These are phyloP conservation scores for Oxyruncus cristatus DNA, from an alignment of 2,113 vertebrate species.

Conservation along the genomic window DNA sequence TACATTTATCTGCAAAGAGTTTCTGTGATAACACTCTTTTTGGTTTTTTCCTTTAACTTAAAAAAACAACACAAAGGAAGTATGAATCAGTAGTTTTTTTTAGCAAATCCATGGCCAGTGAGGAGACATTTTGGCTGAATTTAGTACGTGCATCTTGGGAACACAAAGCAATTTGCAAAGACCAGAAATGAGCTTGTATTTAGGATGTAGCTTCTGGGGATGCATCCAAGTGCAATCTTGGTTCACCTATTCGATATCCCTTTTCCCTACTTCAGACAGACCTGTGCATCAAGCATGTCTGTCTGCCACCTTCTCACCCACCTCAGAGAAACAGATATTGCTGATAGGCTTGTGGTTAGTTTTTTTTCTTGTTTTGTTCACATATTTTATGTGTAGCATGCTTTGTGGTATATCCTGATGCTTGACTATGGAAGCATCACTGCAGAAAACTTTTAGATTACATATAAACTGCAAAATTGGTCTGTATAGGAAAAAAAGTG, in stretches of 20 bases:
- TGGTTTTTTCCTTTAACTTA: background rate
- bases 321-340: background rate
- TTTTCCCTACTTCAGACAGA: background rate
- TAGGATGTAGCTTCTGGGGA: background rate
- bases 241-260: background rate
- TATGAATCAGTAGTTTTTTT: background rate
- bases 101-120: background rate
- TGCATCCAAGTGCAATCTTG: background rate
- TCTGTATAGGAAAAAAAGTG: background rate
- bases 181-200: background rate
- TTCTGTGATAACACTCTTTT: background rate
- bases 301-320: background rate
- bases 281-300: background rate
- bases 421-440: background rate
- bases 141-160: background rate
- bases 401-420: background rate
- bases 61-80: background rate
- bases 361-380: background rate
- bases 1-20: background rate
- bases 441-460: slow-evolving; percentile 11
- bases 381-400: background rate
- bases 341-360: background rate
- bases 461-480: background rate
- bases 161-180: background rate
- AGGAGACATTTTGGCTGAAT: background rate